These are phyloP conservation scores for Caenorhabditis zanzibari DNA, from an alignment of 2,888 invertebrate genomes.

Conservation along the genomic window DNA sequence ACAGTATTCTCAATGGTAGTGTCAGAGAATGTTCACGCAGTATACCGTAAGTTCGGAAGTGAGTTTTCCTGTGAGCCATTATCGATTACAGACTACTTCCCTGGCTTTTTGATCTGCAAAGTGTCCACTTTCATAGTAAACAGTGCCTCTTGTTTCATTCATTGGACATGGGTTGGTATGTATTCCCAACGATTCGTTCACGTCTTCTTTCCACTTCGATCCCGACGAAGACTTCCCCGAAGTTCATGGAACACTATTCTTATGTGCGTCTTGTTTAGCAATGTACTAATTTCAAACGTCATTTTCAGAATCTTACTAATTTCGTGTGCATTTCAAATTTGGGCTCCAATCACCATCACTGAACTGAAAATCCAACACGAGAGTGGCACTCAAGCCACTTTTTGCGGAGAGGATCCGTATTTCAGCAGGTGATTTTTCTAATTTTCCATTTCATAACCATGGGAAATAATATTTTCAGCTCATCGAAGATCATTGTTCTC, in stretches of 20 bases:
- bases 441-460: neutral
- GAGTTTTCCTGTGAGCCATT: neutral
- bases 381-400: slow-evolving; percentile 62
- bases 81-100: slow-evolving; percentile 37
- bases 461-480: slow-evolving; percentile 32
- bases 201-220: slow-evolving; percentile 61
- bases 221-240: slow-evolving; percentile 36
- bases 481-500: slow-evolving; percentile 58
- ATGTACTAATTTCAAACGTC: neutral
- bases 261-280: slow-evolving; percentile 10
- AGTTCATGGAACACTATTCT: slow-evolving; percentile 49
- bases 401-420: slow-evolving; percentile 68
- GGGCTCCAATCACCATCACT: slow-evolving; percentile 73
- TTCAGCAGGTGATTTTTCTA: slow-evolving; percentile 53
- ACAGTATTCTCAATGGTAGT: slow-evolving; percentile 66
- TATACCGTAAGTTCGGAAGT: slow-evolving; percentile 53
- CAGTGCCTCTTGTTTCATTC: slow-evolving; percentile 69
- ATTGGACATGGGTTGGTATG: slow-evolving; percentile 74
- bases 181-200: slow-evolving; percentile 61
- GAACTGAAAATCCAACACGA: slow-evolving; percentile 63
- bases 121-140: slow-evolving; percentile 68
- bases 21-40: slow-evolving; percentile 49
- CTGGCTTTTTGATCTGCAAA: slow-evolving; percentile 69
- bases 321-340: slow-evolving; percentile 65
- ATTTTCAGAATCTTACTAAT: slow-evolving; percentile 54